Conservation (phyloP, 2,113 vertebrate species). For the Phylloscopus trochilus region DNA sequence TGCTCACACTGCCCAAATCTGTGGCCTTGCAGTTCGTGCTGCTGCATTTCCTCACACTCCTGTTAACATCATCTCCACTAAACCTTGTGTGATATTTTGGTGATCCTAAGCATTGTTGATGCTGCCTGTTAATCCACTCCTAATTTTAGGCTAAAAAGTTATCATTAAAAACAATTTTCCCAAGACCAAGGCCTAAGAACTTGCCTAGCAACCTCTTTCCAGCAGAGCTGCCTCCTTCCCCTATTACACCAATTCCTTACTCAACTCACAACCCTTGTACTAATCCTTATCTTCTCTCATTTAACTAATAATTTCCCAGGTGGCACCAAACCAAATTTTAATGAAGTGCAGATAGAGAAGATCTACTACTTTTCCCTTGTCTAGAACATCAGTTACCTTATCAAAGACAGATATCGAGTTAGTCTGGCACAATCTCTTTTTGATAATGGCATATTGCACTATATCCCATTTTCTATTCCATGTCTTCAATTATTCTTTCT, state of each 20-base stretch:
- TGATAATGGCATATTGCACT: constrained; percentile 56
- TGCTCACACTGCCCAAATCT: not conserved
- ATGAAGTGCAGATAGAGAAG: constrained; percentile 52
- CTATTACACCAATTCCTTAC: not conserved
- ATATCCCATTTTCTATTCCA: constrained; percentile 63
- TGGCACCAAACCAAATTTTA: constrained; percentile 40
- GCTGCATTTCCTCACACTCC: not conserved
- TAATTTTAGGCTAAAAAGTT: not conserved
- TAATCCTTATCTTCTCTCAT: constrained; percentile 31
- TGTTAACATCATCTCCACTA: not conserved
- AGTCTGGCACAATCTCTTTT: constrained; percentile 59
- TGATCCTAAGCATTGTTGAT: not conserved
- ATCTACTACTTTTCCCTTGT: constrained; percentile 56
- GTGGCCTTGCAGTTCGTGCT: not conserved
- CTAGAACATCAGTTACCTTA: constrained; percentile 66
- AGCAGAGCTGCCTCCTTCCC: not conserved
- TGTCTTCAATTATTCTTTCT: constrained; percentile 65
- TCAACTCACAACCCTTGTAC: not conserved
- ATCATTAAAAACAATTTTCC: not conserved
- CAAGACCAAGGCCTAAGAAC: not conserved
- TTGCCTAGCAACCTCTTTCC: not conserved
- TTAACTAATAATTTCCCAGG: constrained; percentile 64
- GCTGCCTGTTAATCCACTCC: not conserved
- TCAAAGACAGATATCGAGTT: constrained; percentile 62
- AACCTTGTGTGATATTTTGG: not conserved